A percentile compares a stretch with the other conserved stretches of the same genome.
Evolutionary conservation across 2,888 invertebrate genomes (phyloP).

Genomic region (Hymenopus coronatus): DNA sequence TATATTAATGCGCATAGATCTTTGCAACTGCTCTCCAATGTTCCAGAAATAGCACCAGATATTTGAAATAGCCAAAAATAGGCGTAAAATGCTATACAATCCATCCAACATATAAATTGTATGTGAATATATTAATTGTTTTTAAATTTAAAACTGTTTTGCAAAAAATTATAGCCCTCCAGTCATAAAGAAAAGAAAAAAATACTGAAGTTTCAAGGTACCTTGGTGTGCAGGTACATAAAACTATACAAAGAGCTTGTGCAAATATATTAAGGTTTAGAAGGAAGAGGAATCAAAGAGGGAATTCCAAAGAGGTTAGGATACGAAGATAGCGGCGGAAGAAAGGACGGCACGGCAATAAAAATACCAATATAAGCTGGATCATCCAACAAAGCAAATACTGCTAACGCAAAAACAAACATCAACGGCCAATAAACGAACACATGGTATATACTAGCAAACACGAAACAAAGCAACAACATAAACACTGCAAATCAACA

Average conservation of each 20-base stretch:
- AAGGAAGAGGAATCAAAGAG: neutral
- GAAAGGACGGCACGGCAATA: neutral
- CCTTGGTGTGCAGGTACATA: neutral
- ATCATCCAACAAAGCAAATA: neutral
- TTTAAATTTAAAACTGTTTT: too few relatives aligned
- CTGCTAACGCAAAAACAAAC: neutral
- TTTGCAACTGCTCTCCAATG: too few relatives aligned
- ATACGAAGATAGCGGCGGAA: neutral
- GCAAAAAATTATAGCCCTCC: too few relatives aligned
- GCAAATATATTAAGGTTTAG: neutral
- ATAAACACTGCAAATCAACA: neutral
- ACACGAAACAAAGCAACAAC: conserved; percentile 1
- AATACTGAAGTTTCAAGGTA: neutral
- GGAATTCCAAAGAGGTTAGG: neutral
- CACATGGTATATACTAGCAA: neutral
- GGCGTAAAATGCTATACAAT: too few relatives aligned
- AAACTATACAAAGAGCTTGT: neutral
- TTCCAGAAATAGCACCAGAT: too few relatives aligned
- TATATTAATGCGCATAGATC: too few relatives aligned
- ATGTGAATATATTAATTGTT: too few relatives aligned
- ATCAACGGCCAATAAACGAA: neutral
- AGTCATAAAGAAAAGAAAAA: too few relatives aligned
- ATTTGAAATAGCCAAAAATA: too few relatives aligned
- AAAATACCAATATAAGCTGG: neutral
- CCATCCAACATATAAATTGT: too few relatives aligned